Percentiles rank a stretch among this genome's conserved stretches.
Evolutionary conservation across 2,888 invertebrate species (phyloP).

Genomic region (Polietes domitor): DNA sequence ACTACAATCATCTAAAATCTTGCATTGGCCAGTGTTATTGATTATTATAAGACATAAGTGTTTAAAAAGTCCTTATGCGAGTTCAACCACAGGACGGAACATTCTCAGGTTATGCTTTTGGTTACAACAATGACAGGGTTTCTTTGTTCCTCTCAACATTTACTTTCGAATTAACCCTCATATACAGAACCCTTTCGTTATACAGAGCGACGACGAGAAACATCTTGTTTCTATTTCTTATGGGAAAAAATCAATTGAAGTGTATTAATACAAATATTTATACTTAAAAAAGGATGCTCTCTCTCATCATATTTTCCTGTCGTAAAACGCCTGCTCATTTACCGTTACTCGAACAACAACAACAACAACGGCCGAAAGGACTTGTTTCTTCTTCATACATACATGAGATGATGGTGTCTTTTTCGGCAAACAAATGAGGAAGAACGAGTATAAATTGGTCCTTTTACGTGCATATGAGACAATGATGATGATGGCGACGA

Average conservation of each 20-base stretch:
- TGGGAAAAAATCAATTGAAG: constrained; percentile 32
- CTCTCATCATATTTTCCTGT: constrained; percentile 4
- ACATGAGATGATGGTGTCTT: neutral
- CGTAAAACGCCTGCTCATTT: constrained; percentile 55
- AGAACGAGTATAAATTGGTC: neutral
- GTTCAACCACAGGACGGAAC: too few species aligned
- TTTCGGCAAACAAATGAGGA: constrained; percentile 22
- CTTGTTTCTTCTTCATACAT: neutral
- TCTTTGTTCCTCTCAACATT: too few species aligned
- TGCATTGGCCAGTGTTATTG: too few species aligned
- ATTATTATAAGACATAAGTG: too few species aligned
- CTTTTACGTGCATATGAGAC: neutral
- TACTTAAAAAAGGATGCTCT: constrained; percentile 2
- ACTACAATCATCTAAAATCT: too few species aligned
- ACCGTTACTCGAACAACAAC: neutral
- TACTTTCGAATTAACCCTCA: neutral
- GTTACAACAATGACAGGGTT: too few species aligned
- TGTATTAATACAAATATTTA: constrained; percentile 10
- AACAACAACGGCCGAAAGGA: neutral
- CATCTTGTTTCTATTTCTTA: too few species aligned
- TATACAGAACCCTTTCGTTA: too few species aligned
- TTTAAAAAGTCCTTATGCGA: too few species aligned
- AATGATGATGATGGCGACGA: too few species aligned
- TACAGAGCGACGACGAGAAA: too few species aligned
- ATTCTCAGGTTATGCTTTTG: too few species aligned